Evolutionary conservation across 2,797 vertebrate genomes (phyloP).

Genomic region (Aeoliscus strigatus): DNA sequence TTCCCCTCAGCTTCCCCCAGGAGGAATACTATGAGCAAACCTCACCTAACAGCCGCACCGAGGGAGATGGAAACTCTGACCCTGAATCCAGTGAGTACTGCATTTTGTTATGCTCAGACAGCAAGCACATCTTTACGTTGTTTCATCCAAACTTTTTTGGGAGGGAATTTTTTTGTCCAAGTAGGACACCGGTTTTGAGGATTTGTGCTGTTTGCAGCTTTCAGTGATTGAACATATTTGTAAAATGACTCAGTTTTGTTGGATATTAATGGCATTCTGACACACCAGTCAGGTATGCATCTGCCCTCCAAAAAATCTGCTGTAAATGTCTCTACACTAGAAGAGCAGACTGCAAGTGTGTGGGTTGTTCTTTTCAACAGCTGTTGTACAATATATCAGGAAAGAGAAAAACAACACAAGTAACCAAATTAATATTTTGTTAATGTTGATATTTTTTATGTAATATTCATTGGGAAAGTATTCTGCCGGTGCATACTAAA

Average conservation of each 20-base stretch:
- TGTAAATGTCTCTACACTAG: no score
- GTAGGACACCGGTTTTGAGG: background rate
- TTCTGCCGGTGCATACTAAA: no score
- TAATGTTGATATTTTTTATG: no score
- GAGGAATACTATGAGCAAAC: slow-evolving; percentile 92
- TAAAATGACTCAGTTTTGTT: slow-evolving; percentile 10
- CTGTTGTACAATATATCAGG: no score
- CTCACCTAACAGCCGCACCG: slow-evolving; percentile 91
- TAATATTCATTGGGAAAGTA: no score
- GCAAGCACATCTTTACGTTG: slow-evolving; percentile 9
- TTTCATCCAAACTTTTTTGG: slow-evolving; percentile 1
- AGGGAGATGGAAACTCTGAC: slow-evolving; percentile 97
- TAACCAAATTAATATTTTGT: no score
- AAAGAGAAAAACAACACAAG: no score
- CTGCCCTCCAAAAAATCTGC: no score
- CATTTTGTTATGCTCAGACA: slow-evolving; percentile 5
- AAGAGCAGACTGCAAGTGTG: no score
- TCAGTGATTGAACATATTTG: slow-evolving; percentile 11
- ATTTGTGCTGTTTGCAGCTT: slow-evolving; percentile 4
- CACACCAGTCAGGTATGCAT: no score
- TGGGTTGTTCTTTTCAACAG: no score
- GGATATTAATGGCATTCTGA: no score
- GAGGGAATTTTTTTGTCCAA: slow-evolving; percentile 3
- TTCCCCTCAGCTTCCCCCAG: slow-evolving; percentile 86
- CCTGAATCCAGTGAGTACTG: slow-evolving; percentile 93